Evolutionary conservation across 2,113 vertebrate species (phyloP).

Genomic region (Perognathus longimembris): DNA sequence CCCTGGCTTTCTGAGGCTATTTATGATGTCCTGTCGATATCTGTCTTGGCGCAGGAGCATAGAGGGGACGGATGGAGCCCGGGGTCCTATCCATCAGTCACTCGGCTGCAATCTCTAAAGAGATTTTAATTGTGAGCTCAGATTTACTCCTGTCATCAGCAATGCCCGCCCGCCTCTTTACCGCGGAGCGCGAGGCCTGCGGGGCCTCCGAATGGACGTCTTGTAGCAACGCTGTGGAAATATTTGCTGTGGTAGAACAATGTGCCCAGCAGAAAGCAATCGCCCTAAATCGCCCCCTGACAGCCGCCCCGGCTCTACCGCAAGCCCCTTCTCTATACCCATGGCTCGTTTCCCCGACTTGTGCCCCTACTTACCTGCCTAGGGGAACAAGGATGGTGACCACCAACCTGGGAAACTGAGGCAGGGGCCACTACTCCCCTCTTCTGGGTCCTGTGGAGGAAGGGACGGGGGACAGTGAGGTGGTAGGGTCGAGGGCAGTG

Average conservation of each 20-base stretch:
- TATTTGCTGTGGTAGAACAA: conserved; percentile 78
- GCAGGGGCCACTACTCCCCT: background rate
- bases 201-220: conserved; percentile 69
- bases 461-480: background rate
- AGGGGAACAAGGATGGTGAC: background rate
- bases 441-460: background rate
- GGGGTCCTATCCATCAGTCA: conserved; percentile 78
- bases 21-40: conserved; percentile 77
- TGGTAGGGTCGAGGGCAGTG: background rate
- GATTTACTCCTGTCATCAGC: conserved; percentile 74
- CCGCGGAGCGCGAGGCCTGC: background rate
- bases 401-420: background rate
- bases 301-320: background rate
- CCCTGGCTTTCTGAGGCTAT: conserved; percentile 54
- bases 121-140: conserved; percentile 83
- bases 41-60: conserved; percentile 63
- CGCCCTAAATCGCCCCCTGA: conserved; percentile 75
- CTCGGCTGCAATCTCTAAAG: conserved; percentile 79
- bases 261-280: conserved; percentile 72
- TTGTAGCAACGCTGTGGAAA: conserved; percentile 71
- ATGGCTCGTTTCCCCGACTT: background rate
- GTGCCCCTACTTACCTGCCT: background rate
- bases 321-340: background rate
- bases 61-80: conserved; percentile 71
- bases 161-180: conserved; percentile 56